These are phyloP conservation scores for Zonitis immaculata DNA, from an alignment of 2,888 invertebrate genomes.

Conservation along the genomic window DNA sequence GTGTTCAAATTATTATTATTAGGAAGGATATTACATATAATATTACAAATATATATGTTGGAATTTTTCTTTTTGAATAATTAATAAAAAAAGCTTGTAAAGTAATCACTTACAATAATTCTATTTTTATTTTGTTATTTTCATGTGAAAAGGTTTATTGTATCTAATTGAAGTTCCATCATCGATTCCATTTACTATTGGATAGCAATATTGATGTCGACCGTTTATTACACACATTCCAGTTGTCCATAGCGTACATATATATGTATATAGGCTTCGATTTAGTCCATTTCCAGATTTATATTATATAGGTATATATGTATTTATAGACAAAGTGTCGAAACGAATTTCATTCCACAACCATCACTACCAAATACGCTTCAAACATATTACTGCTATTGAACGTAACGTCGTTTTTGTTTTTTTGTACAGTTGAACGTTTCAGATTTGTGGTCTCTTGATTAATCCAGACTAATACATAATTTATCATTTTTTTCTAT, in stretches of 20 bases:
- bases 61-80: no score
- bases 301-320: background rate
- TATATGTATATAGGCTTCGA: background rate
- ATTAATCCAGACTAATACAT: constrained; percentile 47
- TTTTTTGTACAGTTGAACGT: constrained; percentile 40
- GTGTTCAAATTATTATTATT: background rate
- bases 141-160: background rate
- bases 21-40: background rate
- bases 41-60: no score
- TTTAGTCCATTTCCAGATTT: background rate
- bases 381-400: constrained; percentile 15
- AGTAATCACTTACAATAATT: no score
- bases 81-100: no score
- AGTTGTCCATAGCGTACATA: background rate
- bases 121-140: background rate
- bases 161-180: background rate
- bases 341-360: constrained; percentile 2
- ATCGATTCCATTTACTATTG: background rate
- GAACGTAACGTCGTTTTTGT: constrained; percentile 38
- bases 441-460: constrained; percentile 47
- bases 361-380: background rate
- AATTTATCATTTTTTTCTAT: no score
- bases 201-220: background rate
- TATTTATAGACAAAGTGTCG: background rate
- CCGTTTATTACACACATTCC: background rate